Base-by-base conservation (phyloP, 1,140 invertebrate genomes). In the Saccostrea cuccullata region DNA sequence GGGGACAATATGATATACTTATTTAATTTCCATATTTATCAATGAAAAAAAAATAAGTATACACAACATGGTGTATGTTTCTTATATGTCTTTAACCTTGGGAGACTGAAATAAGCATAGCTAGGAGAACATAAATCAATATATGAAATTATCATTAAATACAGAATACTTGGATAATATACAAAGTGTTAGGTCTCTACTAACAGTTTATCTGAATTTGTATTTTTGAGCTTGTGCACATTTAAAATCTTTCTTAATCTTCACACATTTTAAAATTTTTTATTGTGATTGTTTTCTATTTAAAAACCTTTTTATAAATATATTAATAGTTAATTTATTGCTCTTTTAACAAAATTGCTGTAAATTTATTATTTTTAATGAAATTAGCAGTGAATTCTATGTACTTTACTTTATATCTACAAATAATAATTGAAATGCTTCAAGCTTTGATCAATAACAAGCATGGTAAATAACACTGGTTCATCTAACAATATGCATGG, bases 401-500 rank as follows among this genome's bases (percentile, higher is more conserved):
- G 13, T 64, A 64, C n/a, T 77, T 12, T 77, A 77, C 23, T 36
- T 77, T 36, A 36, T 36, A 36, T 77, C 26, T 20, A n/a, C n/a
- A 17, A 64, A 64, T 64, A 77, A 77, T 77, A 30, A 77, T 36
- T 77, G 23, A 36, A 77, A 77, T 77, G 70, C 70, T 77, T 77
- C n/a, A 77, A 64, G 70, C 70, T 77, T 77, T 30, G 2, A 36
- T 11, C 23, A 77, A 77, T 77, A 77, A 77, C 70, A 77, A 36
- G 70, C 70, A 77, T 77, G 70, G 13, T 12, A 77, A 36, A 77
- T 77, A 77, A 77, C 70, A 77, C 70, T 77, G 70, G 70, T 77
- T 36, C 70, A 77, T 77, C 70, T 77, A 77, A 77, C 70, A 77
- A 77, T 17, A 30, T 77, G 70, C 70, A 77, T 77, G 70, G 70